Conservation (phyloP, 2,888 invertebrate species). For the Rhaphigaster nebulosa region DNA sequence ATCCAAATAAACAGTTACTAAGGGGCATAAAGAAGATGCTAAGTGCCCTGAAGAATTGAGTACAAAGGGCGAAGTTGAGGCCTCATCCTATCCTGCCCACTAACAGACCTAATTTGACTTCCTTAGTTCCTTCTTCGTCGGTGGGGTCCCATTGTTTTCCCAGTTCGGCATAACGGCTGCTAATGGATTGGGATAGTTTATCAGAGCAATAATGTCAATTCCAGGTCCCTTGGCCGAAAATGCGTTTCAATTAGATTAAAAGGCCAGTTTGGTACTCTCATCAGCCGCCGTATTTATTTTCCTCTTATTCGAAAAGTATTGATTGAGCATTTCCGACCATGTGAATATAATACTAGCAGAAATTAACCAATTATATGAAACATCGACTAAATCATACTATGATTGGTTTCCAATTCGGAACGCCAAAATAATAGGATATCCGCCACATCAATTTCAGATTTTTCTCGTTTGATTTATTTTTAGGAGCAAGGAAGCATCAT, state of each 20-base stretch:
- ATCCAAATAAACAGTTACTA: background rate
- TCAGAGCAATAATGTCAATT: background rate
- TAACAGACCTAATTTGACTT: conserved; percentile 5
- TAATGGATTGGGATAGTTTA: conserved; percentile 9
- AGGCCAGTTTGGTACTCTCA: background rate
- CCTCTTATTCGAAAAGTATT: background rate
- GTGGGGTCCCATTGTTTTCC: background rate
- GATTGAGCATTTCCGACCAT: background rate
- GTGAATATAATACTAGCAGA: background rate
- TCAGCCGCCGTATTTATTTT: background rate
- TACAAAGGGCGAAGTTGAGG: background rate
- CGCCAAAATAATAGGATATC: background rate
- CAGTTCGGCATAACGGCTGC: background rate
- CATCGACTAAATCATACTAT: no score
- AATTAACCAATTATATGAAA: conserved; percentile 13
- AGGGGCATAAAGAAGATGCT: background rate
- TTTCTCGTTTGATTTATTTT: background rate
- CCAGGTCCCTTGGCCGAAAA: background rate
- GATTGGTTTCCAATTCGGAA: background rate
- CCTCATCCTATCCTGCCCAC: background rate
- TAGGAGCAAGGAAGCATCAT: background rate
- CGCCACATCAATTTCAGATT: background rate
- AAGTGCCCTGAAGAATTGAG: conserved; percentile 3
- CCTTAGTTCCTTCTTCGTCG: background rate
- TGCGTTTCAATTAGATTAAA: conserved; percentile 12